Evolutionary conservation across 2,888 invertebrate species (phyloP).

Genomic region (Sphinx pinastri): DNA sequence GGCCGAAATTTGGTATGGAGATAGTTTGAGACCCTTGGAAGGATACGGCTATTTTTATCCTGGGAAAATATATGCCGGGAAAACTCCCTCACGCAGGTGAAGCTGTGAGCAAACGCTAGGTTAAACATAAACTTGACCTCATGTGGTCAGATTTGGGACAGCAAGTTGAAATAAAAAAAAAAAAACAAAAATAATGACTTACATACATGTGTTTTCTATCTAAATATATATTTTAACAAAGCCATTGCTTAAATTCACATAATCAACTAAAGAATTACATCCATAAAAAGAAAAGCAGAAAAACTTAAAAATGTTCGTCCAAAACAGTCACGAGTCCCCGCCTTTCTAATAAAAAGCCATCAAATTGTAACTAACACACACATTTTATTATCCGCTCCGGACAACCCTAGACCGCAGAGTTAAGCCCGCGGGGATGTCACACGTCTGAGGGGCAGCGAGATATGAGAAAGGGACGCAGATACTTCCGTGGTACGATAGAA

Average conservation of each 20-base stretch:
- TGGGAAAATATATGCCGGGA: no score
- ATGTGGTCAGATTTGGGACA: no score
- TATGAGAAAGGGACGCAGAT: conserved; percentile 64
- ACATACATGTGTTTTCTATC: no score
- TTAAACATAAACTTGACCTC: no score
- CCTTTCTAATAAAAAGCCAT: conserved; percentile 12
- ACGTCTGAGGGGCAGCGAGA: conserved; percentile 76
- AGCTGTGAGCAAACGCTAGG: no score
- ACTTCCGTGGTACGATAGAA: conserved; percentile 45
- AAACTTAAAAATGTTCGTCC: not conserved
- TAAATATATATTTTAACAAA: no score
- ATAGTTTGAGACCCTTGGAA: no score
- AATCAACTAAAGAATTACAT: not conserved
- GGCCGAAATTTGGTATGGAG: no score
- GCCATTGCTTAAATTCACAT: not conserved
- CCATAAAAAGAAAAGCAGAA: not conserved
- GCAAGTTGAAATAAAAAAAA: no score
- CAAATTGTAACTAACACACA: conserved; percentile 14
- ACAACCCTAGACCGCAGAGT: conserved; percentile 66
- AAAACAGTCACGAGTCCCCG: conserved; percentile 4
- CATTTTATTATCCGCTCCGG: conserved; percentile 25
- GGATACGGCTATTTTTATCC: no score
- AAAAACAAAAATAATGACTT: no score
- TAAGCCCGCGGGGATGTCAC: conserved; percentile 80
- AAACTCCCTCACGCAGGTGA: no score